Evolutionary conservation across 2,113 vertebrate species (phyloP), one percentile per base, ranked within the genome.

Genomic region (Sinocyclocheilus rhinocerous): DNA sequence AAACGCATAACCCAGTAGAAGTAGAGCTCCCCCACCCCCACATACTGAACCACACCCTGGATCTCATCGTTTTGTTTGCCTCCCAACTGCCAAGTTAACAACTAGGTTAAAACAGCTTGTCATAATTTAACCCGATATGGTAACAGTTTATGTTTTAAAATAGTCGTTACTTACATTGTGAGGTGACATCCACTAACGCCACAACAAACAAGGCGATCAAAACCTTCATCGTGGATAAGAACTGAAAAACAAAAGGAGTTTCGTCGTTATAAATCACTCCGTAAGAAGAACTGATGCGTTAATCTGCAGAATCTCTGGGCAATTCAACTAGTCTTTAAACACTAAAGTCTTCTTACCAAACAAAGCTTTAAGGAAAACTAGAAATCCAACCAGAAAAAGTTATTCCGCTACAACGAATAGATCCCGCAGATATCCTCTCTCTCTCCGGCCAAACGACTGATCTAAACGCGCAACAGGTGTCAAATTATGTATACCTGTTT

Each of bases 151-250:
- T 50, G 50, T 55, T 55, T 55, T 55, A 16, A 1, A 55, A 55
- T 55, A 55, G 15, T 5, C 1, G 16, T 18, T n/a, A 88, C 76
- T 88, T 84, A 87, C 89, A 88, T 11, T 91, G 39, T 6, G 92
- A 92, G 0, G 88, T 92, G 1, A 90, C 88, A 0, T 80, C 91
- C 2, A 90, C 90, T 0, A 93, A 36, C 5, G 89, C 82, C 45
- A 88, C 65, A 8, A 95, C 33, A 2, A 92, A 11, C 8, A 93
- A 26, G 18, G 69, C 20, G 59, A 94, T 88, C 87, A 90, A 90
- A 48, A 88, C 12, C 1, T 91, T 94, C 93, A 95, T 94, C 4
- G 2, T 88, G 61, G 18, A 13, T 10, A 6, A 29, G 7, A 82
- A 36, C 59, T 83, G 29, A 76, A 82, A 79, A 22, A 48, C 2